Evolutionary conservation across 1,140 invertebrate species (phyloP).

Genomic region (Babylonia areolata): DNA sequence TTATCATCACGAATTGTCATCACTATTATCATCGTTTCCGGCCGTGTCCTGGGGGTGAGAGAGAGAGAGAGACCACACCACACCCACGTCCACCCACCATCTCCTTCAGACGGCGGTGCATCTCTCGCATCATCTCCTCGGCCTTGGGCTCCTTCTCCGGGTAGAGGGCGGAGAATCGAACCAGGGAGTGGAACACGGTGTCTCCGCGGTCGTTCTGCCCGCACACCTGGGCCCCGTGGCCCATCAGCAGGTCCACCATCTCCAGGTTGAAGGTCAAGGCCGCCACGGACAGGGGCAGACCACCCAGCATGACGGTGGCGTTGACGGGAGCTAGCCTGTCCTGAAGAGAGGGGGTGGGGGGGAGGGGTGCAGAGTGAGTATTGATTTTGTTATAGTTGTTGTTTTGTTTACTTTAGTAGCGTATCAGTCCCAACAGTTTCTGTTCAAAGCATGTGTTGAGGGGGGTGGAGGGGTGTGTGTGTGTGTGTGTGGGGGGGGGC

Average conservation of each 20-base stretch:
- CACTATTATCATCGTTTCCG: no score
- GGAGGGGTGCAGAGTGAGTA: background rate
- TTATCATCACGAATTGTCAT: no score
- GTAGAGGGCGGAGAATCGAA: constrained; percentile 57
- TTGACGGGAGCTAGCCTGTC: constrained; percentile 53
- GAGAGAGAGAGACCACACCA: no score
- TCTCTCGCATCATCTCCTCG: constrained; percentile 43
- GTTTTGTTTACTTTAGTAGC: no score
- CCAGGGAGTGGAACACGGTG: constrained; percentile 59
- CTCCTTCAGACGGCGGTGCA: constrained; percentile 29
- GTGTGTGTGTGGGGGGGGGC: no score
- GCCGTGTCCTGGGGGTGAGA: no score
- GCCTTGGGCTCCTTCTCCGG: constrained; percentile 53
- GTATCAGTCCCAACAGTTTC: no score
- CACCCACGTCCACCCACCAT: background rate
- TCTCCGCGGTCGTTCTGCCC: constrained; percentile 52
- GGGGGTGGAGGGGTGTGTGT: no score
- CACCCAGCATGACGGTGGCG: constrained; percentile 65
- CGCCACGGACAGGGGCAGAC: constrained; percentile 57
- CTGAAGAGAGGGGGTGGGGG: background rate
- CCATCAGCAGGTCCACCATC: constrained; percentile 49
- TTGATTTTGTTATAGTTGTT: no score
- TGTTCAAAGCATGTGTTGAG: no score
- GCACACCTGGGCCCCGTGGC: constrained; percentile 27
- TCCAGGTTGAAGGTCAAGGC: constrained; percentile 54